Base-by-base conservation (phyloP, 2,113 vertebrate species). In the Xerus inauris region DNA sequence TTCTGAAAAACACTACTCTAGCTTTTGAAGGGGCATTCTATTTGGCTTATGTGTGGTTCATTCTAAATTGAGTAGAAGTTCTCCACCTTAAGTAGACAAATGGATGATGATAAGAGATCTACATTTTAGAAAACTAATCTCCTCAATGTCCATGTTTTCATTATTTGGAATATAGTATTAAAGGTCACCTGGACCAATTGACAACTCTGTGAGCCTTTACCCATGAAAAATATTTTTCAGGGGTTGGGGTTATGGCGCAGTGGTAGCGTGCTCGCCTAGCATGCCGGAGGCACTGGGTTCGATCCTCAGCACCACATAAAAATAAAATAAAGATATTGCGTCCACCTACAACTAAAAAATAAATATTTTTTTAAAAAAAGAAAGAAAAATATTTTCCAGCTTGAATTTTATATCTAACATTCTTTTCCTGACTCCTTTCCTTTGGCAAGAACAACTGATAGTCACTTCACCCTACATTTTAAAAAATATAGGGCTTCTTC, bases 401-500 rank as follows among this genome's bases (percentile, higher is more conserved):
- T 40, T 65, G 42, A 3, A 8, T 83, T 94, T 91, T 51, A 59
- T 35, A 30, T 54, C 19, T 42, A 28, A 69, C 11, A 75, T 20
- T 91, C 45, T 86, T 35, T 88, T 38, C 28, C 35, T 89, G 73
- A 67, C 32, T 79, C n/a, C 49, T 84, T 90, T 76, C 49, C 17
- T 80, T 94, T 24, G 90, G 40, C 57, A 71, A 87, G 79, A 49
- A 51, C 64, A 91, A 65, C 1, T 73, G 76, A 88, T 59, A 75
- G 42, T 32, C 45, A 64, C 62, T 75, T 79, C 65, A 62, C 62
- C 91, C 77, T 88, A 14, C 42, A 76, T 76, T 62, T 91, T 76
- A 64, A 87, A 89, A 73, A 91, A 85, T 12, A 94, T 12, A 94
- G 71, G 77, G 32, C 54, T 71, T 57, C 82, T 89, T 69, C 47